Evolutionary conservation across 2,888 invertebrate genomes (phyloP).

Genomic region (Noctua fimbriata): DNA sequence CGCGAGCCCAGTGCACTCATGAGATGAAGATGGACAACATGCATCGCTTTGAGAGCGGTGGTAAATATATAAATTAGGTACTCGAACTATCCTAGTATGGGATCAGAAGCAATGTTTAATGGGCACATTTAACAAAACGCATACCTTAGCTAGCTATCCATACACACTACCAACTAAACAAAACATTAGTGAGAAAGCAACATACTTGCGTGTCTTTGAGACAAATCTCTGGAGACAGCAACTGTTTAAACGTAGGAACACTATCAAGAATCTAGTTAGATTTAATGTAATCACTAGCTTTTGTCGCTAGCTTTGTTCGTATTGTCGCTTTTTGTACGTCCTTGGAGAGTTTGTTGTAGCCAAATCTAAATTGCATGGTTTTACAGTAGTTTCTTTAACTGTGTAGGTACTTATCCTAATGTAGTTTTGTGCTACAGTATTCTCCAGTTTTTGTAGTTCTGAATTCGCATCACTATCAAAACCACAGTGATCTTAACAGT

Average conservation of each 20-base stretch:
- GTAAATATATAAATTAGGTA: background rate
- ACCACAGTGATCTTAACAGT: background rate
- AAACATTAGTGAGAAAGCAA: constrained; percentile 4
- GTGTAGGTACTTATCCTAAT: background rate
- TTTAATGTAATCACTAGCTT: constrained; percentile 21
- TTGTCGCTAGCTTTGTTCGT: constrained; percentile 28
- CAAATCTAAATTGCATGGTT: constrained; percentile 37
- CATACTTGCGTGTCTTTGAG: constrained; percentile 28
- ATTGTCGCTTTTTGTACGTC: constrained; percentile 26
- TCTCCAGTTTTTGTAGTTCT: background rate
- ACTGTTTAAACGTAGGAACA: constrained; percentile 37
- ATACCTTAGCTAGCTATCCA: constrained; percentile 3
- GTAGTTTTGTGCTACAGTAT: constrained; percentile 1
- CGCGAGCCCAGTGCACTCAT: background rate
- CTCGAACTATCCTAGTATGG: background rate
- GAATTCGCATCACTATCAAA: background rate
- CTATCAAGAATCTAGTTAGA: constrained; percentile 23
- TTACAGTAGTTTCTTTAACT: constrained; percentile 24
- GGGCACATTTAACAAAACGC: constrained; percentile 8
- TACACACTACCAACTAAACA: background rate
- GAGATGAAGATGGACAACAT: background rate
- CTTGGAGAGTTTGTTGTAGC: constrained; percentile 8
- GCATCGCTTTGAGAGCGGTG: background rate
- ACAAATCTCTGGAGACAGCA: constrained; percentile 21
- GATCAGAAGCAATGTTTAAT: background rate